Evolutionary conservation across 2,113 vertebrate species (phyloP), one percentile per base, ranked within the genome.

Genomic region (Pangasianodon gigas): DNA sequence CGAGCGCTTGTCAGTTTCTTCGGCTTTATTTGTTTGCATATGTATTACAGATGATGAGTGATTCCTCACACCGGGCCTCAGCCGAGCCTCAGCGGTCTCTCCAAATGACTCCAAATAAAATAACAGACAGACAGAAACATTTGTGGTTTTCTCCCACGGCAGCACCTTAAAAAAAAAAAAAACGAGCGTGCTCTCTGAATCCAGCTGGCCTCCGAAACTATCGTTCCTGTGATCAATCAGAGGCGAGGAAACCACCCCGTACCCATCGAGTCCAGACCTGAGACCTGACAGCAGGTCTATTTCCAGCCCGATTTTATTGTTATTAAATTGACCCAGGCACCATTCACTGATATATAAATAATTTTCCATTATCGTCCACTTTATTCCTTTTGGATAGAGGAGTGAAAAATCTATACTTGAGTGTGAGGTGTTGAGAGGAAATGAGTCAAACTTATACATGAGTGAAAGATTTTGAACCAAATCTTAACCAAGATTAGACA

Each of bases 51-150:
- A 90, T 52, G 92, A 89, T 52, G 89, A 86, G 89, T 88, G 90
- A 89, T 85, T 48, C 19, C 79, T 87, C 54, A 84, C 41, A 44
- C 67, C 52, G 54, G 89, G 89, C 90, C 85, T 83, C 65, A 87
- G 88, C 82, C 80, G 87, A 88, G 84, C n/a, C 37, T 60, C 82
- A 11, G 32, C 62, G 87, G 85, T 60, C 52, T 71, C 77, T 91
- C 69, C 67, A 85, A 90, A 86, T 86, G 51, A 58, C 75, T 89
- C 62, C 52, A 56, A 56, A 56, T 83, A 83, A 86, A 89, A 91
- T 90, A 90, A 87, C 85, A 92, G 87, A 92, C 89, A 90, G 85
- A 90, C 65, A 85, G 84, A 74, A 91, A 89, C 82, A 58, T 90
- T 77, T 91, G 89, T 85, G 87, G 90, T 67, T 89, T 91, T 58